These are phyloP conservation scores for Syngnathoides biaculeatus DNA, from an alignment of 2,113 vertebrate species.

Conservation along the genomic window DNA sequence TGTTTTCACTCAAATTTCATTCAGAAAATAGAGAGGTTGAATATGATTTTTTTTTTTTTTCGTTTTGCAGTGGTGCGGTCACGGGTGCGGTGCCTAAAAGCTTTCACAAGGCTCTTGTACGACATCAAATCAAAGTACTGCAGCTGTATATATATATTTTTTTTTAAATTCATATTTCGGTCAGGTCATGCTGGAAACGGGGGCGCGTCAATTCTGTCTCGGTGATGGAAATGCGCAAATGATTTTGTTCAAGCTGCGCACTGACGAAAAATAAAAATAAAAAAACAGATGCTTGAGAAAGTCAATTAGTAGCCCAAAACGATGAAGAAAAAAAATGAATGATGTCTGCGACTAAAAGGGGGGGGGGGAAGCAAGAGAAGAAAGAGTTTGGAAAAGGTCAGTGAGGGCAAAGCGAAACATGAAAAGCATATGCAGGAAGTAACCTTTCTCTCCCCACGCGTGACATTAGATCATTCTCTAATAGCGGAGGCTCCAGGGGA, in stretches of 20 bases:
- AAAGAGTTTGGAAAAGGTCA: slow-evolving; percentile 66
- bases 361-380: slow-evolving; percentile 20
- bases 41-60: background rate
- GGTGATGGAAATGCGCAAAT: background rate
- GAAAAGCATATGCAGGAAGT: slow-evolving; percentile 67
- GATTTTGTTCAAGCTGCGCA: background rate
- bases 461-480: slow-evolving; percentile 73
- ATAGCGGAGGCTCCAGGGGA: slow-evolving; percentile 40
- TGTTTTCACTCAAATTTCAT: background rate
- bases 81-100: background rate
- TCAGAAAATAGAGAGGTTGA: background rate
- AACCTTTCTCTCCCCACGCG: slow-evolving; percentile 70
- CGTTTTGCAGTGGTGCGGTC: background rate
- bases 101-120: too few species aligned
- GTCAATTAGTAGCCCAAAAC: slow-evolving; percentile 1
- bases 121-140: too few species aligned
- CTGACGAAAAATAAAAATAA: background rate
- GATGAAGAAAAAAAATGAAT: slow-evolving; percentile 3
- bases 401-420: slow-evolving; percentile 64
- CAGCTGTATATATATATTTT: too few species aligned
- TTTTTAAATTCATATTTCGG: too few species aligned
- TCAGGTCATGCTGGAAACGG: too few species aligned
- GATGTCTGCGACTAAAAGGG: background rate
- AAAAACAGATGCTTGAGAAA: background rate
- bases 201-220: too few species aligned